Conservation (phyloP, 2,797 vertebrate genomes). For the Chloroceryle amazona region DNA sequence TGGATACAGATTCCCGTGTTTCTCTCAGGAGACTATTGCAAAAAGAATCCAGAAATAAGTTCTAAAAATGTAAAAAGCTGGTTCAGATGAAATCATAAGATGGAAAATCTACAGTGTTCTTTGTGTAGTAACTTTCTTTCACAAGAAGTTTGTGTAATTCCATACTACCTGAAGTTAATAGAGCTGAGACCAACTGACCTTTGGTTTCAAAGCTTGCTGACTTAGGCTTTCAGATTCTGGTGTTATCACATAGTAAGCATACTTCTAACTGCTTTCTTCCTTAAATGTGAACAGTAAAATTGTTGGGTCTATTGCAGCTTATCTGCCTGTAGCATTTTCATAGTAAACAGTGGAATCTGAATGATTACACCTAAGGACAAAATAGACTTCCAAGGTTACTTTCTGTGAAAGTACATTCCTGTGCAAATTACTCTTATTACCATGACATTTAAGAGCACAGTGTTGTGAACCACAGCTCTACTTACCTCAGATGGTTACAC, state of each 20-base stretch:
- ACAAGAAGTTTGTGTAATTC: neutral
- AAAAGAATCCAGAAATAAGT: neutral
- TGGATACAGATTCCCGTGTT: neutral
- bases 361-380: neutral
- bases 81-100: neutral
- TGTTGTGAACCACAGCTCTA: neutral
- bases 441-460: neutral
- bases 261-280: neutral
- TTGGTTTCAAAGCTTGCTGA: conserved; percentile 25
- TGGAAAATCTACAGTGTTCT: neutral
- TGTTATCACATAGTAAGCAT: neutral
- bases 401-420: neutral
- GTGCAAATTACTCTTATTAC: neutral
- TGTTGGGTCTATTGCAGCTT: neutral
- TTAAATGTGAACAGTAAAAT: neutral
- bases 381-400: neutral
- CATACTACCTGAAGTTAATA: neutral
- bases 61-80: neutral
- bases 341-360: neutral
- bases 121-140: neutral
- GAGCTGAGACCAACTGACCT: neutral
- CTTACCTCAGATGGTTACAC: neutral
- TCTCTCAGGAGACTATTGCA: neutral
- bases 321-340: neutral
- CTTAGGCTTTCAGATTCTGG: neutral